Conservation (phyloP, 2,797 vertebrate genomes). For the Squalus acanthias region DNA sequence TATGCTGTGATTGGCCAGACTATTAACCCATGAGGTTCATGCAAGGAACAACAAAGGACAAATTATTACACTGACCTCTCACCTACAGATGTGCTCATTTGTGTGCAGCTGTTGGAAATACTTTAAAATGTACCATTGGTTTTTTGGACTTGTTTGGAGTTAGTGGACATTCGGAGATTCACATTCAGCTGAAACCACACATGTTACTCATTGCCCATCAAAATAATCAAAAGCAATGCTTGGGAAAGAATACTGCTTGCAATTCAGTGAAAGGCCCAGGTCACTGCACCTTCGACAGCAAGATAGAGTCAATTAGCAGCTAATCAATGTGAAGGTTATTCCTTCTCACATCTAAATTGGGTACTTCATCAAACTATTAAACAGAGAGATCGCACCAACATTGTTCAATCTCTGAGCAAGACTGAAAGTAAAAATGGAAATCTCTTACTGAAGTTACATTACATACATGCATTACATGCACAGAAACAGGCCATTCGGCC, state of each 20-base stretch:
- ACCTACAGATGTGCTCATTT: background rate
- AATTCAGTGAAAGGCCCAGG: slow-evolving; percentile 47
- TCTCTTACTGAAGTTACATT: background rate
- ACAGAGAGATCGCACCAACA: background rate
- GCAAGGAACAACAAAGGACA: background rate
- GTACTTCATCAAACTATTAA: slow-evolving; percentile 42
- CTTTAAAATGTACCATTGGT: no score
- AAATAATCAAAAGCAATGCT: background rate
- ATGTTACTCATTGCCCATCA: background rate
- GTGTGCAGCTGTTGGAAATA: background rate
- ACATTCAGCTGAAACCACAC: background rate
- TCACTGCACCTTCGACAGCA: slow-evolving; percentile 44
- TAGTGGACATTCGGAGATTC: background rate
- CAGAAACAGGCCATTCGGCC: background rate
- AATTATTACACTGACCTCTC: background rate
- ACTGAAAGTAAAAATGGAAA: background rate
- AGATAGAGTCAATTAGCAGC: slow-evolving; percentile 48
- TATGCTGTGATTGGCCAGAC: background rate
- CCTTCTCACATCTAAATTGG: slow-evolving; percentile 45
- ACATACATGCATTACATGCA: background rate
- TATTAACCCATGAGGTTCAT: background rate
- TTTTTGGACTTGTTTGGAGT: background rate
- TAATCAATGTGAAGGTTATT: slow-evolving; percentile 46
- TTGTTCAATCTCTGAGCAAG: background rate
- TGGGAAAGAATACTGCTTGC: slow-evolving; percentile 35